These are phyloP conservation scores for Nilaparvata lugens DNA, from an alignment of 1,140 invertebrate genomes.

Conservation along the genomic window DNA sequence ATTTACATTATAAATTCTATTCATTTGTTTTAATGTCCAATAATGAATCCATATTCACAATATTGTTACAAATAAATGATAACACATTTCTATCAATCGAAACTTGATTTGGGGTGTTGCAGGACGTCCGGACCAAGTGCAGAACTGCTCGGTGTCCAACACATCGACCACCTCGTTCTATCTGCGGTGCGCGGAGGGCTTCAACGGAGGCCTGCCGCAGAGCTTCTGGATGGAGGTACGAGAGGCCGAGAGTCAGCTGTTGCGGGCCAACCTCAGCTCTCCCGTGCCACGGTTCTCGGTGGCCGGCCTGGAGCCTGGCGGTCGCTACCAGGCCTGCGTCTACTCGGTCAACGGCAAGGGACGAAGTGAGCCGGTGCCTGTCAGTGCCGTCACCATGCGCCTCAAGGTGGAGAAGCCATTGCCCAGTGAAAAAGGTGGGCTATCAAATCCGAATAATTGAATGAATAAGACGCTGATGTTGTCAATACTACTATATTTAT, in stretches of 20 bases:
- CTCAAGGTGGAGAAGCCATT: conserved; percentile 71
- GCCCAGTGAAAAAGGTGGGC: conserved; percentile 62
- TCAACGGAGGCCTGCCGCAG: conserved; percentile 80
- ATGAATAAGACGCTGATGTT: too few relatives aligned
- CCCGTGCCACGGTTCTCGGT: conserved; percentile 63
- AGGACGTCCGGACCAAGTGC: conserved; percentile 83
- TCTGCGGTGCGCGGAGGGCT: conserved; percentile 73
- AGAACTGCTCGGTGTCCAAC: conserved; percentile 81
- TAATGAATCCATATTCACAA: too few relatives aligned
- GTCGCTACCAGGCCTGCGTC: conserved; percentile 64
- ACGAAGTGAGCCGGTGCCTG: conserved; percentile 63
- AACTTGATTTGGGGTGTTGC: conserved; percentile 16
- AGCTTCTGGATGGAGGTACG: conserved; percentile 73
- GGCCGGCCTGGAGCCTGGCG: conserved; percentile 61
- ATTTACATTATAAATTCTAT: too few relatives aligned
- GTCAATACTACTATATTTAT: too few relatives aligned
- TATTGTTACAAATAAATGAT: too few relatives aligned
- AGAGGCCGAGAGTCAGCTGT: conserved; percentile 51
- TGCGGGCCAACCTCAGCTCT: conserved; percentile 63
- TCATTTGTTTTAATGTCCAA: too few relatives aligned
- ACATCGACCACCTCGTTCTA: conserved; percentile 75
- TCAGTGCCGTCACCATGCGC: conserved; percentile 65
- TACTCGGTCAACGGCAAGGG: conserved; percentile 81
- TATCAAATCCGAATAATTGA: too few relatives aligned
- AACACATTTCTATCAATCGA: too few relatives aligned